phyloP scores from a whole-genome alignment of 2,888 invertebrate genomes.

The Ceramica pisi region DNA sequence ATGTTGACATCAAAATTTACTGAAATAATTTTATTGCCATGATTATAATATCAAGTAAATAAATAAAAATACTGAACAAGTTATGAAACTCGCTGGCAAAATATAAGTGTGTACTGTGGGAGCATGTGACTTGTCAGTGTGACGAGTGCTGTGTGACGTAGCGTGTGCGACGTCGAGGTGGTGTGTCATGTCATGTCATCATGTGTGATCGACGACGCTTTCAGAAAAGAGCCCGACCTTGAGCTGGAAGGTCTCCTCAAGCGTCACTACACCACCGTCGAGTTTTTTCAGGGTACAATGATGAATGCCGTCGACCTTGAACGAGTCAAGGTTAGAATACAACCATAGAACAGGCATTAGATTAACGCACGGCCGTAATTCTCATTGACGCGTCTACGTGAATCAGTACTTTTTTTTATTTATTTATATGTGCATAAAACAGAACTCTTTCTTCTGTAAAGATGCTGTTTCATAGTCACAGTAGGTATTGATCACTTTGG shows the following conservation, averaged over 20 bases:
- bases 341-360: constrained; percentile 90
- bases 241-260: constrained; percentile 99
- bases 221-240: constrained; percentile 99
- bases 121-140: constrained; percentile 27
- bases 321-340: constrained; percentile 98
- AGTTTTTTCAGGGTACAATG: constrained; percentile 99
- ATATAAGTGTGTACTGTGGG: constrained; percentile 28
- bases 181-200: constrained; percentile 83
- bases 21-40: background rate
- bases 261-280: constrained; percentile 99
- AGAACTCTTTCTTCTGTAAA: constrained; percentile 87
- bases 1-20: constrained; percentile 35
- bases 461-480: constrained; percentile 90
- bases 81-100: constrained; percentile 30
- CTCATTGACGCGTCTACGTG: constrained; percentile 88
- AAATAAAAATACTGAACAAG: constrained; percentile 42
- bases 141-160: constrained; percentile 38
- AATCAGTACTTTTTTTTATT: constrained; percentile 82
- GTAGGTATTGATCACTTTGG: constrained; percentile 90
- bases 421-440: constrained; percentile 88
- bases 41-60: constrained; percentile 27
- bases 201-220: constrained; percentile 89
- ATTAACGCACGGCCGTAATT: constrained; percentile 89
- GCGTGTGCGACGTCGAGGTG: constrained; percentile 61
- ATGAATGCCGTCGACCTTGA: constrained; percentile 99